Base-by-base conservation (phyloP, 1,140 invertebrate genomes). In the Drosophila triauraria region DNA sequence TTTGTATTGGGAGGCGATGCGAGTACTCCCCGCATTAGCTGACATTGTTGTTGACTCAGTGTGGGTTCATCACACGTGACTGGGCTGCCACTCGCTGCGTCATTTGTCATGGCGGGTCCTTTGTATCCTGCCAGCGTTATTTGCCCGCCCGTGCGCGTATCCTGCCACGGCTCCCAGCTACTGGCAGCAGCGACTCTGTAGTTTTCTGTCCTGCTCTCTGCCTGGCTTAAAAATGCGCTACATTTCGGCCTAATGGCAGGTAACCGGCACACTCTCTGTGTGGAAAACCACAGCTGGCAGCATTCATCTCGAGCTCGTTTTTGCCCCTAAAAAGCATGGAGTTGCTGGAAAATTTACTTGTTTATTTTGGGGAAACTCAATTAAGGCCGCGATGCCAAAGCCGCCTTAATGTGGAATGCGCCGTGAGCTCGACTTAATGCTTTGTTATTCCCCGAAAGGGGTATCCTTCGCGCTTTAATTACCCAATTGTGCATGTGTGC, bases 51-150 rank as follows among this genome's bases (percentile, higher is more conserved):
- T 67, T 65, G 63, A 67, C 51, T 56, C 44, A 42, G 62, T 50
- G 53, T 60, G 48, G 64, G 65, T 71, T 62, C 65, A 69, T 74
- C 76, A 79, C 76, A 79, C 77, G 79, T 75, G 75, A 59, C 42
- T 62, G 68, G 54, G 35, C 46, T 53, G 69, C 54, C 63, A 63
- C 48, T 57, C 27, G 63, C 38, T 27, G 40, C 81, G 80, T 85
- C 85, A 90, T 87, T 87, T 85, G 85, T 90, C 85, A 90, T 80
- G 46, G n/a, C 17, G 35, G 53, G 27, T 78, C 53, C 35, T 62
- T 71, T 78, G 64, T 71, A 63, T 78, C 57, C 53, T 57, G 64
- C 15, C 43, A 38, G 30, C 38, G 46, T 27, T 78, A 61, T 71
- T 78, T 63, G 40, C 64, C 38, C 25, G 40, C 56, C 38, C 59